These are phyloP conservation scores for Carassius auratus DNA, from an alignment of 2,113 vertebrate species.

Conservation along the genomic window DNA sequence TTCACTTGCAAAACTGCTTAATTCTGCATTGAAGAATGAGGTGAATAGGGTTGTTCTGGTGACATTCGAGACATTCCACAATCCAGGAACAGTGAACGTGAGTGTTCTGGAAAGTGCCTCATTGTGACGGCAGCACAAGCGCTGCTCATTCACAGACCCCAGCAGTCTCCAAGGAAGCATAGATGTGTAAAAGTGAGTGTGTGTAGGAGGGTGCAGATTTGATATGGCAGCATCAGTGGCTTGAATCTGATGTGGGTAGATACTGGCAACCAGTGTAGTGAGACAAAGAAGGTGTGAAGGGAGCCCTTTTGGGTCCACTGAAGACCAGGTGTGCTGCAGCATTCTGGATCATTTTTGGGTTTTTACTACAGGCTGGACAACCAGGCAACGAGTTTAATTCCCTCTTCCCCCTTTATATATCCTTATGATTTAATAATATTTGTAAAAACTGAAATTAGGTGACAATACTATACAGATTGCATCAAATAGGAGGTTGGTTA, in stretches of 20 bases:
- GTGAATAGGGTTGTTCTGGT: not conserved
- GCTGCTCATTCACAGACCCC: not conserved
- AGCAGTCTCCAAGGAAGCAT: not conserved
- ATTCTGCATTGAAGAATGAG: not conserved
- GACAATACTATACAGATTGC: not conserved
- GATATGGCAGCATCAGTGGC: not conserved
- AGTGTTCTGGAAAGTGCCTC: not conserved
- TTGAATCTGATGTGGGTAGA: slow-evolving; percentile 6
- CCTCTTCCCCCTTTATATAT: not conserved
- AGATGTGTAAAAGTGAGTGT: not conserved
- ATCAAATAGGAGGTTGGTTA: not conserved
- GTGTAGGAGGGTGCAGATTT: slow-evolving; percentile 6
- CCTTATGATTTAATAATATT: not conserved
- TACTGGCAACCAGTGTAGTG: not conserved
- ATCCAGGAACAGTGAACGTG: not conserved
- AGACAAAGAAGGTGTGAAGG: not conserved
- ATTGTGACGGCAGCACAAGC: not conserved
- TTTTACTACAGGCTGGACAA: not conserved
- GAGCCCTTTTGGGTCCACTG: not conserved
- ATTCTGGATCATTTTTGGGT: not conserved
- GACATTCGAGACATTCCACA: not conserved
- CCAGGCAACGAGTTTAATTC: not conserved
- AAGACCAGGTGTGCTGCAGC: not conserved
- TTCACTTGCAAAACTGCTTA: not conserved
- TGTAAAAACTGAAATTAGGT: not conserved